phyloP scores from a whole-genome alignment of 2,113 vertebrate species.

The Campylomormyrus tamandua region DNA sequence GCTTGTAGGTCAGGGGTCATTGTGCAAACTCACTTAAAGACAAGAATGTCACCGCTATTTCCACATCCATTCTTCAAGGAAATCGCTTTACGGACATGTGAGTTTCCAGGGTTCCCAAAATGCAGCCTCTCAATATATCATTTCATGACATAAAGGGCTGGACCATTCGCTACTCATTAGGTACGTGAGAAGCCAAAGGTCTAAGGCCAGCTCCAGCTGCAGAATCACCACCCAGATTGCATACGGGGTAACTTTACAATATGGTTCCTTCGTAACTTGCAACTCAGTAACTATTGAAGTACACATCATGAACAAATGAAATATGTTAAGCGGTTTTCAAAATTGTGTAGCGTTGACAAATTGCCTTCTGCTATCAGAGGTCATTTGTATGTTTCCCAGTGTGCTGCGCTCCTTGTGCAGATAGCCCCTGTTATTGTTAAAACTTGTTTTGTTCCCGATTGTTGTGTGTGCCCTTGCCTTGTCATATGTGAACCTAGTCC shows the following conservation, averaged over 20 bases:
- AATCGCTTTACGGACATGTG: neutral
- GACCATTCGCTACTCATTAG: neutral
- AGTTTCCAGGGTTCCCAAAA: neutral
- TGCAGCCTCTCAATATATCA: neutral
- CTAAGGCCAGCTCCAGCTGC: neutral
- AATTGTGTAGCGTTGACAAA: neutral
- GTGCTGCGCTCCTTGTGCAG: no score
- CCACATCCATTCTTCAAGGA: neutral
- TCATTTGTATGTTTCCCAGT: no score
- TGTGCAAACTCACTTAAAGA: constrained; percentile 27
- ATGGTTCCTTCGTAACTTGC: neutral
- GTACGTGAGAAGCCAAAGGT: neutral
- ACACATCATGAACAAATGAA: neutral
- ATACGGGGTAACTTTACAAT: neutral
- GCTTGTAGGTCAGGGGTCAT: constrained; percentile 34
- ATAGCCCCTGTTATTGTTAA: no score
- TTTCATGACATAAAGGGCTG: neutral
- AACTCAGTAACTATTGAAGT: neutral
- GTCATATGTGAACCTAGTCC: no score
- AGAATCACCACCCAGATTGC: neutral
- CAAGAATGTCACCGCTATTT: neutral
- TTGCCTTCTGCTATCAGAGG: no score
- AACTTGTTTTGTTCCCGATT: no score
- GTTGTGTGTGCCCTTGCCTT: no score
- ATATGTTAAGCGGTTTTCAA: neutral